Conservation (phyloP, 2,797 vertebrate species). For the Choloepus didactylus region DNA sequence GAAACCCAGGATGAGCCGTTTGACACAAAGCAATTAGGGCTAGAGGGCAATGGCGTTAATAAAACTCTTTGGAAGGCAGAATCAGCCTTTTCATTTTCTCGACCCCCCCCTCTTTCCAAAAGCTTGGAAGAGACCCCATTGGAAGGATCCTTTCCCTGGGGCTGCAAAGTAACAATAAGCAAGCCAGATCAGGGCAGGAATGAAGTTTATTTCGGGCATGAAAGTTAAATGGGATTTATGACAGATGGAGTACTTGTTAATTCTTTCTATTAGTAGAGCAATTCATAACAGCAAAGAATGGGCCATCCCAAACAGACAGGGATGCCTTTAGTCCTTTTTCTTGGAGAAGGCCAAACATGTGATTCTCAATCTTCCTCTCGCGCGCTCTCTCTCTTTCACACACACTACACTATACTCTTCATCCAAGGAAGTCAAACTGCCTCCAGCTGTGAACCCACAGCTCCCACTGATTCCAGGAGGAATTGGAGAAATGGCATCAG, state of each 20-base stretch:
- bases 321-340: slow-evolving; percentile 49
- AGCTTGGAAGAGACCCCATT: slow-evolving; percentile 57
- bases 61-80: slow-evolving; percentile 50
- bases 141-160: slow-evolving; percentile 62
- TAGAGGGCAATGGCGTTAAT: slow-evolving; percentile 34
- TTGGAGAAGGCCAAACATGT: slow-evolving; percentile 27
- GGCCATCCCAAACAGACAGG: slow-evolving; percentile 4
- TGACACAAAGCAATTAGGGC: background rate
- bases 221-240: slow-evolving; percentile 72
- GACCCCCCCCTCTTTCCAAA: slow-evolving; percentile 28
- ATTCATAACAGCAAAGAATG: slow-evolving; percentile 74
- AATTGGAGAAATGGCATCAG: background rate
- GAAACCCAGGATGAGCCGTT: slow-evolving; percentile 37
- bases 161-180: slow-evolving; percentile 62
- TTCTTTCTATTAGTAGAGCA: slow-evolving; percentile 70
- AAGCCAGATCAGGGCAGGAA: slow-evolving; percentile 57
- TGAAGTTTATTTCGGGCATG: slow-evolving; percentile 65
- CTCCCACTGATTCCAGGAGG: slow-evolving; percentile 19
- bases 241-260: slow-evolving; percentile 74
- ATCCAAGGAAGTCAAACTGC: slow-evolving; percentile 32
- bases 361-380: background rate
- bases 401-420: background rate
- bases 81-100: slow-evolving; percentile 53
- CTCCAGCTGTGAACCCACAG: slow-evolving; percentile 29
- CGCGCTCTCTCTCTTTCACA: background rate